Conservation (phyloP, 1,140 invertebrate species). For the Lordiphosa collinella region DNA sequence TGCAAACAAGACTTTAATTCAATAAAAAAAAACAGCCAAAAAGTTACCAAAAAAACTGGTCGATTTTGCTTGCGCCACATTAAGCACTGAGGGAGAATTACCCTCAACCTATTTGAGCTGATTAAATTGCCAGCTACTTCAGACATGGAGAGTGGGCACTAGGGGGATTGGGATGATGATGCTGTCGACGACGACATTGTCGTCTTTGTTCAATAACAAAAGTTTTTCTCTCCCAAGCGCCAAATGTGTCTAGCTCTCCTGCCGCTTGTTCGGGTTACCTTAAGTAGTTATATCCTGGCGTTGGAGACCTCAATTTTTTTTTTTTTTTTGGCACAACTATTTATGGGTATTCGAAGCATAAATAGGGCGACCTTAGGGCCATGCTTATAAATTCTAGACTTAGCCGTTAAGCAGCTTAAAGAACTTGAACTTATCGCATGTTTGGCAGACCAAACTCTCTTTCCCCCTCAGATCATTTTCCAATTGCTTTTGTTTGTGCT, state of each 20-base stretch:
- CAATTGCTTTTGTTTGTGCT: slow-evolving; percentile 64
- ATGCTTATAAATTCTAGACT: slow-evolving; percentile 28
- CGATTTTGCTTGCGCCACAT: slow-evolving; percentile 60
- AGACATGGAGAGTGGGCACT: slow-evolving; percentile 13
- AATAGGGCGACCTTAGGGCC: slow-evolving; percentile 58
- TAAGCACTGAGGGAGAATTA: slow-evolving; percentile 41
- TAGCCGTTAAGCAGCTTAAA: slow-evolving; percentile 58
- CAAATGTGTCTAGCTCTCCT: slow-evolving; percentile 66
- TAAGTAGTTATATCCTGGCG: slow-evolving; percentile 26
- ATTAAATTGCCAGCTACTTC: slow-evolving; percentile 67
- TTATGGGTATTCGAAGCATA: slow-evolving; percentile 75
- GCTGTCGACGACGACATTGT: slow-evolving; percentile 15
- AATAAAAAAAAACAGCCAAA: slow-evolving; percentile 22
- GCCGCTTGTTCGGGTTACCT: slow-evolving; percentile 22
- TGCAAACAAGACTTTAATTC: slow-evolving; percentile 64
- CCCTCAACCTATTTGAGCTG: slow-evolving; percentile 25
- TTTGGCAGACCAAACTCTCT: slow-evolving; percentile 35
- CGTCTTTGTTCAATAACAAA: slow-evolving; percentile 54
- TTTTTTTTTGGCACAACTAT: slow-evolving; percentile 51
- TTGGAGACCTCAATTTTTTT: slow-evolving; percentile 32
- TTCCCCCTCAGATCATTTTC: slow-evolving; percentile 34
- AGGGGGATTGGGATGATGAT: slow-evolving; percentile 39
- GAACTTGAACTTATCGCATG: slow-evolving; percentile 57
- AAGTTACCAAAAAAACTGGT: slow-evolving; percentile 33
- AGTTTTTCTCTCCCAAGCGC: slow-evolving; percentile 55